Percentiles rank a stretch among this genome's conserved stretches.
Evolutionary conservation across 2,797 vertebrate species (phyloP).

Genomic region (Synanceia verrucosa): DNA sequence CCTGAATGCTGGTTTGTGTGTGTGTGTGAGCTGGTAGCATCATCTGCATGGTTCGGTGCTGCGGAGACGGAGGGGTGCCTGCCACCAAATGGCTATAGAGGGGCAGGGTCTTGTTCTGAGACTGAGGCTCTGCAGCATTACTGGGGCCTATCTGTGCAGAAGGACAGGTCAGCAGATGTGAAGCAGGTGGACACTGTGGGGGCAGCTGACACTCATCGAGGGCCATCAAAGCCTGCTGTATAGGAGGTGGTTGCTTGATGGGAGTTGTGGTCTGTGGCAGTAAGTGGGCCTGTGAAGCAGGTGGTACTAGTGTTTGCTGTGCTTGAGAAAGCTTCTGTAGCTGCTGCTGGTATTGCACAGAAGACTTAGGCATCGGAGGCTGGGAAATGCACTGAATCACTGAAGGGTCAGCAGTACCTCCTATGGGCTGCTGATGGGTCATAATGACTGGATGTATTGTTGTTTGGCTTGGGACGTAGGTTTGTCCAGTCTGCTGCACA

Average conservation of each 20-base stretch:
- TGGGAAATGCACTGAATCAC: constrained; percentile 65
- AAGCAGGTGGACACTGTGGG: constrained; percentile 50
- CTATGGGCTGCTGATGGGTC: constrained; percentile 62
- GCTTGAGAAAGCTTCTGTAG: constrained; percentile 66
- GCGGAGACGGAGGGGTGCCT: constrained; percentile 66
- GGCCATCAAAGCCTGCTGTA: constrained; percentile 50
- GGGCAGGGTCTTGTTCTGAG: constrained; percentile 58
- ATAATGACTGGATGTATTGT: constrained; percentile 50
- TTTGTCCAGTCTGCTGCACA: constrained; percentile 65
- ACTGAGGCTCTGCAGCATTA: constrained; percentile 56
- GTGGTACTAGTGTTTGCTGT: constrained; percentile 59
- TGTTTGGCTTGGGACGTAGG: constrained; percentile 59
- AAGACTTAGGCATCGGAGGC: constrained; percentile 47
- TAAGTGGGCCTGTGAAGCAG: constrained; percentile 63
- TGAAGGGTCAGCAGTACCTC: constrained; percentile 53
- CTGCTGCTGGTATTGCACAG: constrained; percentile 74
- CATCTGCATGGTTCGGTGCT: constrained; percentile 63
- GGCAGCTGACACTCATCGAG: constrained; percentile 65
- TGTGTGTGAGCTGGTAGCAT: constrained; percentile 65
- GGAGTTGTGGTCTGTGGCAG: constrained; percentile 53
- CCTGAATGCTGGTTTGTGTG: constrained; percentile 67
- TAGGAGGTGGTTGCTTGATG: constrained; percentile 56
- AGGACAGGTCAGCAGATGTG: constrained; percentile 56
- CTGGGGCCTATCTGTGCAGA: constrained; percentile 51
- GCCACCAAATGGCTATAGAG: constrained; percentile 73